Percentiles rank a stretch among this genome's conserved stretches.
phyloP scores from a whole-genome alignment of 2,113 vertebrate species.

The Dermatemys mawii region DNA sequence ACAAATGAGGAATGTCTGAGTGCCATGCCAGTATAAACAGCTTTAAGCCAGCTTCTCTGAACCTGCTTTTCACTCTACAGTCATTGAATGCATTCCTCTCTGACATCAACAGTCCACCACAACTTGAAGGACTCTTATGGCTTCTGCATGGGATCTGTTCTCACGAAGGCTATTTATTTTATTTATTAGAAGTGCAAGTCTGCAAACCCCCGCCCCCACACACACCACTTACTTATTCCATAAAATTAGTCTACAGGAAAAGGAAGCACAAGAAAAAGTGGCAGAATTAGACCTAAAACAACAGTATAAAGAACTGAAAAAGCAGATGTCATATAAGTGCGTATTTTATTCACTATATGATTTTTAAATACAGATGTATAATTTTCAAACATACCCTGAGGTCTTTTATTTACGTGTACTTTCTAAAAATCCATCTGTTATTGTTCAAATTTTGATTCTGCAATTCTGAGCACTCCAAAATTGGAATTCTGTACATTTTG shows the following conservation, averaged over 20 bases:
- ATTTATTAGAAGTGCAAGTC: constrained; percentile 7
- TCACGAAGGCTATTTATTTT: constrained; percentile 1
- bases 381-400: background rate
- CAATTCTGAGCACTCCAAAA: background rate
- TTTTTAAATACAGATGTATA: background rate
- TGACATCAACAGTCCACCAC: constrained; percentile 40
- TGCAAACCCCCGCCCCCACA: background rate
- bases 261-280: background rate
- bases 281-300: background rate
- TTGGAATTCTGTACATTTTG: background rate
- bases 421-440: background rate
- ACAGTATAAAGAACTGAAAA: background rate
- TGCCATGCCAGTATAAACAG: constrained; percentile 17
- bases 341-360: fast-evolving
- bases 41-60: background rate
- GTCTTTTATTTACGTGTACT: background rate
- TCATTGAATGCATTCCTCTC: constrained; percentile 13
- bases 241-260: background rate
- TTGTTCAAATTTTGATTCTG: background rate
- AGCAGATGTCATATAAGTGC: background rate
- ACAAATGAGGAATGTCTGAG: constrained; percentile 55
- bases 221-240: background rate
- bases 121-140: constrained; percentile 14
- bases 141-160: background rate
- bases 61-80: constrained; percentile 15